Evolutionary conservation across 2,113 vertebrate genomes (phyloP).

Genomic region (Platichthys flesus): DNA sequence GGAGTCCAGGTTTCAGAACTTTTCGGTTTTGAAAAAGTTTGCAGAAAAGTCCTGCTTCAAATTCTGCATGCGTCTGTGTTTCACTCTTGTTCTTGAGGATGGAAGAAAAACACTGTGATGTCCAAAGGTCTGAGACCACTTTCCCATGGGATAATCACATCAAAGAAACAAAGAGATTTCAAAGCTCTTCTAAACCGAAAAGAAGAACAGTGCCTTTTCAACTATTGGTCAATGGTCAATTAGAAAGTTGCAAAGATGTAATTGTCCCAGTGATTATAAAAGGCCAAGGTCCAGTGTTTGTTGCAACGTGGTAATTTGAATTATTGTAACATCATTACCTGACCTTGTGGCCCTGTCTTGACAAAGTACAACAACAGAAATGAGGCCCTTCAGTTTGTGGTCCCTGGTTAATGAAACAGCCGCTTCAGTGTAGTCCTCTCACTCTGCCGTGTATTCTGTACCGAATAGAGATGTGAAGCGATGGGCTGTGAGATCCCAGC

Average conservation of each 20-base stretch:
- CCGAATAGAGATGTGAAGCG: background rate
- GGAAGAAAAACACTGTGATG: background rate
- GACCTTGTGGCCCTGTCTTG: background rate
- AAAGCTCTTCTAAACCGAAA: background rate
- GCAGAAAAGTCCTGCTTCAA: background rate
- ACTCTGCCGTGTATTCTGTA: background rate
- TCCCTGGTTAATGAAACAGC: background rate
- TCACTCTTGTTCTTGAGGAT: background rate
- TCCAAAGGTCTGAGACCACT: background rate
- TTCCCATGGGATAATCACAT: background rate
- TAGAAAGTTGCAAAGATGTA: background rate
- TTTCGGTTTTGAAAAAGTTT: constrained; percentile 17
- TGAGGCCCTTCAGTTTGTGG: background rate
- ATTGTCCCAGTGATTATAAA: too few relatives aligned
- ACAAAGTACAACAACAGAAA: background rate
- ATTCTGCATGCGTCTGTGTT: constrained; percentile 11
- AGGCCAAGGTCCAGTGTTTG: background rate
- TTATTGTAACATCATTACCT: background rate
- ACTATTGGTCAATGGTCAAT: background rate
- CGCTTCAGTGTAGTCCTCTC: background rate
- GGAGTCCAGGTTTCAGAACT: constrained; percentile 13
- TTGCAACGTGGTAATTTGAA: background rate
- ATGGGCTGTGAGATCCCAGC: background rate
- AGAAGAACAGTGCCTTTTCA: background rate
- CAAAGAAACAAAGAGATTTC: background rate